Base-by-base conservation (phyloP, 2,113 vertebrate species). In the Anguilla japonica region DNA sequence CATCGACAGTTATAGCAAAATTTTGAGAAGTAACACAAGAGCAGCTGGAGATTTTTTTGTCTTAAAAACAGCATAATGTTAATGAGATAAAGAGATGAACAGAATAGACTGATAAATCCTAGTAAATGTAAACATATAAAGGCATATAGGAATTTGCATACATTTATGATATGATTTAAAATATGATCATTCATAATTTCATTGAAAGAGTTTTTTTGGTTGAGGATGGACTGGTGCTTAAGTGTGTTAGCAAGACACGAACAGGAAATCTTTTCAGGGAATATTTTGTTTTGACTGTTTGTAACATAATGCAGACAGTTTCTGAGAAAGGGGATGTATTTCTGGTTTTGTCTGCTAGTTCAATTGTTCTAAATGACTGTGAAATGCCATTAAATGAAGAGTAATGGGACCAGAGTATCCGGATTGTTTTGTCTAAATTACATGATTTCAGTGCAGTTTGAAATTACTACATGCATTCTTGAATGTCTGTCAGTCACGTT, bases 381-480 rank as follows among this genome's bases (percentile, higher is more conserved):
- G 89, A 91, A 90, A 92, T 92, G 91, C 89, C 84, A 91, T 87
- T 67, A 81, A 85, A 85, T 90, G 84, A 78, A 79, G 88, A 41
- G 41, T 83, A 89, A 87, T 87, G 86, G 91, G 87, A 84, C 84
- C 20, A 0, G 87, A 87, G 82, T 81, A 84, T 82, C 91, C 89
- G 81, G 71, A 88, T 90, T 89, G 87, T 90, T 93, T 91, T 92
- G 88, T 79, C 91, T 89, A 93, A 94, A 95, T 94, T 89, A 93
- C 89, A 95, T 88, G 87, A 89, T 86, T 29, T 84, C 71, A 86
- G 89, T 89, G 88, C 40, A 89, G 90, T 67, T 84, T 87, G 89
- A 91, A 90, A 93, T 94, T 91, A 90, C 43, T 63, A 88, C 86
- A 86, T 88, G 87, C 87, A 87, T 83, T 86, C 60, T 87, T 91